Base-by-base conservation (phyloP, 2,888 invertebrate genomes). In the Zaprionus obscuricornis region DNA sequence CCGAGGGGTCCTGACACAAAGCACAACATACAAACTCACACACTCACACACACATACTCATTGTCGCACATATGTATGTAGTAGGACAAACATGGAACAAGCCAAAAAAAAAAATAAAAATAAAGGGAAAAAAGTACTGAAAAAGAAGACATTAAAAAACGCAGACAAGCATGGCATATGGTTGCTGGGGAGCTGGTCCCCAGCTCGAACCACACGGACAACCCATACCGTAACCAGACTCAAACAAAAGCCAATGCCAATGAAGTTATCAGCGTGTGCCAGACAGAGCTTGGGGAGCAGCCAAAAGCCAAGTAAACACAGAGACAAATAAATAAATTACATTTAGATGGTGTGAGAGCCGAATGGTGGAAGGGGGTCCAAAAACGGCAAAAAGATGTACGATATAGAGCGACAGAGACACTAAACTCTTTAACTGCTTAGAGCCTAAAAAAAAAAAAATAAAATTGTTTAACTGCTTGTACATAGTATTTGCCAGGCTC, bases 241-340 rank as follows among this genome's bases (percentile, higher is more conserved):
- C 57, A 54, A 74, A 84, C 82, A 77, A 81, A 60, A 82, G 59
- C 49, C 66, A 54, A 47, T 59, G 66, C 66, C 83, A 78, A 83
- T 85, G 81, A 76, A 81, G 86, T 85, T 85, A 85, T 81, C 86
- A 79, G 57, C 56, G 62, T 51, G 74, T 60, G 65, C 79, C 77
- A 84, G 76, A 81, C 85, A 24, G 66, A 66, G 75, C 72, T 67
- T 85, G 78, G 84, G 75, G 83, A 82, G 51, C 55, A 67, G 75
- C 72, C 75, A 66, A 70, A 63, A 73, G 46, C 46, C 46, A 39
- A 69, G 65, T 54, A 67, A 68, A 65, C 85, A 69, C 49, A 63
- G 71, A 64, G 43, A 55, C 59, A 67, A 78, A 78, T 84, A 77
- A 84, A 78, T 78, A 82, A 78, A 85, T 78, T 78, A 60, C 79